Conservation (phyloP, 2,797 vertebrate genomes). For the Pagetopsis macropterus region DNA sequence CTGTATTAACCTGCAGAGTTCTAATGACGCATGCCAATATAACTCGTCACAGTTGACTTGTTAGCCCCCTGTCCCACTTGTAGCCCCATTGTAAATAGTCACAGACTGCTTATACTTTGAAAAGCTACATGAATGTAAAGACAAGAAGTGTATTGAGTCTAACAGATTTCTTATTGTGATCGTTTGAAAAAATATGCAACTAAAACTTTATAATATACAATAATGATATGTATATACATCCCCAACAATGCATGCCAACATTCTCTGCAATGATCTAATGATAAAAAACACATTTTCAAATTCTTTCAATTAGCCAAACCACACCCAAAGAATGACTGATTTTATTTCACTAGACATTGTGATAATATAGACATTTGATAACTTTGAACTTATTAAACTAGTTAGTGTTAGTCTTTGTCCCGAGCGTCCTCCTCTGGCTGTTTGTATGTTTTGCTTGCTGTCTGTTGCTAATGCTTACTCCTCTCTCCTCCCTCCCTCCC, state of each 20-base stretch:
- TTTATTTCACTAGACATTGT: background rate
- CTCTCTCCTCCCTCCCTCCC: constrained; percentile 4
- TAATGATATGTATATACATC: too few species aligned
- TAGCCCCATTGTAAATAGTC: background rate
- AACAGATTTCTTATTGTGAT: too few species aligned
- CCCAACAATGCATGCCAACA: background rate
- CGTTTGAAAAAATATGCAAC: too few species aligned
- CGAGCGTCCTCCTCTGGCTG: constrained; percentile 10
- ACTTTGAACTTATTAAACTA: background rate
- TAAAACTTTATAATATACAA: too few species aligned
- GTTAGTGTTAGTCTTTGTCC: background rate
- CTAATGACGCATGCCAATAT: background rate
- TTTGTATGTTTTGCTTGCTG: constrained; percentile 39
- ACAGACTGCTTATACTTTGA: background rate
- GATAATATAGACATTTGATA: background rate
- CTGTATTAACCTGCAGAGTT: constrained; percentile 12
- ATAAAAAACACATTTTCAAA: background rate
- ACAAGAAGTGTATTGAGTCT: background rate
- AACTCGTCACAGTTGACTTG: background rate
- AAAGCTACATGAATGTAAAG: background rate
- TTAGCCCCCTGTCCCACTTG: background rate
- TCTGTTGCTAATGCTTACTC: constrained; percentile 34
- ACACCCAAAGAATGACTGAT: background rate
- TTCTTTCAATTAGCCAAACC: background rate
- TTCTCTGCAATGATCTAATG: background rate